These are phyloP conservation scores for Nowickia ferox DNA, from an alignment of 2,888 invertebrate species.

Conservation along the genomic window DNA sequence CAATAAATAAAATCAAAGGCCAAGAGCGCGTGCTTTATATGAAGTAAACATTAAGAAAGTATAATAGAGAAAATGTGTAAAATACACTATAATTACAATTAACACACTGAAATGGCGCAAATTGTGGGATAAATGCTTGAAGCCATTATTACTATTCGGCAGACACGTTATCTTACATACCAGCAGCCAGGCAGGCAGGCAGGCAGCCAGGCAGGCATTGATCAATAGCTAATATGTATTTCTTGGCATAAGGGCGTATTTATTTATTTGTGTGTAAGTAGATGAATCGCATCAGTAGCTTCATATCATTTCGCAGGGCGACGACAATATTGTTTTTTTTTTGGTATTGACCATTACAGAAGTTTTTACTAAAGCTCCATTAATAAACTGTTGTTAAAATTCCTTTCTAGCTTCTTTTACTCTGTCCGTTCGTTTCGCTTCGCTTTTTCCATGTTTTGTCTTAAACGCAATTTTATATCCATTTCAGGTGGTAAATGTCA, in stretches of 20 bases:
- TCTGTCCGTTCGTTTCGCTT: constrained; percentile 18
- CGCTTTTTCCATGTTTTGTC: constrained; percentile 1
- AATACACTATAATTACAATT: constrained; percentile 32
- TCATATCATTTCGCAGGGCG: constrained; percentile 27
- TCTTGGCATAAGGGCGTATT: neutral
- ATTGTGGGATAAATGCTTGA: neutral
- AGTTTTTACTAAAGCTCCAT: constrained; percentile 57
- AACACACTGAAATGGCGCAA: neutral
- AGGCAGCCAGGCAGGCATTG: neutral
- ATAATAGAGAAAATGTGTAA: constrained; percentile 25
- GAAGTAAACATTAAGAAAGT: neutral
- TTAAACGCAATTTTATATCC: constrained; percentile 38
- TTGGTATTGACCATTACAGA: constrained; percentile 5
- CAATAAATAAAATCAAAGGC: neutral
- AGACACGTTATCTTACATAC: neutral
- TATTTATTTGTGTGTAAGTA: neutral
- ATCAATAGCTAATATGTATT: constrained; percentile 12
- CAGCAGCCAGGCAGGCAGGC: neutral
- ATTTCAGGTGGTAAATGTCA: constrained; percentile 55
- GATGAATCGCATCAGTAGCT: neutral
- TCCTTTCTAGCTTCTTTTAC: constrained; percentile 23
- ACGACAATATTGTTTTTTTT: constrained; percentile 28
- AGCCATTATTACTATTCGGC: neutral
- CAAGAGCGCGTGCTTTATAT: neutral
- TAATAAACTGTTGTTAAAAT: constrained; percentile 56